Percentiles rank a stretch among this genome's conserved stretches.
Evolutionary conservation across 1,140 invertebrate species (phyloP).

Genomic region (Sweltsa coloradensis): DNA sequence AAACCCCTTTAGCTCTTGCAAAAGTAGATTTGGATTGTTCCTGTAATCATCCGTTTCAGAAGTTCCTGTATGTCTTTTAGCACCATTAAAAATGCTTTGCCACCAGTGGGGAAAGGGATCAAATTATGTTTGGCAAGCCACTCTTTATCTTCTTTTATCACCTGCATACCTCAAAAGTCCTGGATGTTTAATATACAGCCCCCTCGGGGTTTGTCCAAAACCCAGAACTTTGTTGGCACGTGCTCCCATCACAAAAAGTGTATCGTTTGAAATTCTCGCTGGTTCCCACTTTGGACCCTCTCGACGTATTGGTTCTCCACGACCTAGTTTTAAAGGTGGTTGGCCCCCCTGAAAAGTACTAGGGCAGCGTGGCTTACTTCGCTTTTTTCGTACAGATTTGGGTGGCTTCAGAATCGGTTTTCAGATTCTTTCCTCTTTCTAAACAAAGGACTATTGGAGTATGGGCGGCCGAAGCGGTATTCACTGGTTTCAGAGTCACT

Average conservation of each 20-base stretch:
- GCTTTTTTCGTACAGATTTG: conserved; percentile 31
- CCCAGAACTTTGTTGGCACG: conserved; percentile 59
- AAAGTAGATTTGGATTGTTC: conserved; percentile 48
- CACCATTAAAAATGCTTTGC: conserved; percentile 68
- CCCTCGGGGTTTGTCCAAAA: conserved; percentile 58
- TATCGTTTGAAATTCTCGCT: conserved; percentile 49
- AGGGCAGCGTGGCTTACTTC: conserved; percentile 18
- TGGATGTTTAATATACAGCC: conserved; percentile 65
- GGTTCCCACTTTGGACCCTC: conserved; percentile 56
- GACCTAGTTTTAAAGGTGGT: conserved; percentile 18
- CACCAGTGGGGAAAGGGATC: conserved; percentile 61
- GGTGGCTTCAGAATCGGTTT: conserved; percentile 41
- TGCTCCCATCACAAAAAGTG: conserved; percentile 68
- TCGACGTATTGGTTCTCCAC: conserved; percentile 25
- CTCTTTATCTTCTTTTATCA: conserved; percentile 68
- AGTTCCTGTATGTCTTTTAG: conserved; percentile 67
- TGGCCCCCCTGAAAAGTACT: conserved; percentile 2
- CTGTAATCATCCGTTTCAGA: conserved; percentile 56
- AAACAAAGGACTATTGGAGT: conserved; percentile 30
- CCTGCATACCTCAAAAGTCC: conserved; percentile 64
- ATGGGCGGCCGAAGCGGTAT: conserved; percentile 11
- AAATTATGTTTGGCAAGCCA: conserved; percentile 65
- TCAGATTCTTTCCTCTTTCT: conserved; percentile 47
- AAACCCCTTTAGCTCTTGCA: conserved; percentile 58
- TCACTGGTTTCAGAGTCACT: conserved; percentile 34